Evolutionary conservation across 2,797 vertebrate species (phyloP).

Genomic region (Gambelia wislizenii): DNA sequence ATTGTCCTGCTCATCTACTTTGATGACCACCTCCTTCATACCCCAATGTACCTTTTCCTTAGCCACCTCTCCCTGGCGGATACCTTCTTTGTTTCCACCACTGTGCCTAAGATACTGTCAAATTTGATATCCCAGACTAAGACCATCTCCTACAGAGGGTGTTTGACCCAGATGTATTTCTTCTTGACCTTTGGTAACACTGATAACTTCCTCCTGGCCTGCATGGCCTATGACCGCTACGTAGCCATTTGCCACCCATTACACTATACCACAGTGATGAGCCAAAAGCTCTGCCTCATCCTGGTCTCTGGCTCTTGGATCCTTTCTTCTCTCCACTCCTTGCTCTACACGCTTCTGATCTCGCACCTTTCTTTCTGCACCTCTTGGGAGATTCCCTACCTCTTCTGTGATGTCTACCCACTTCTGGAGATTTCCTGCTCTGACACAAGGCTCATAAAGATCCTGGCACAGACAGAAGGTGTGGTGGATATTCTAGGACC

Average conservation of each 20-base stretch:
- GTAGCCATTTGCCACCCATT: constrained; percentile 71
- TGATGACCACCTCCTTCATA: constrained; percentile 46
- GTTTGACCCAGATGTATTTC: constrained; percentile 66
- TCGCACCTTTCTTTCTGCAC: constrained; percentile 68
- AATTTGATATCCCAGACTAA: constrained; percentile 44
- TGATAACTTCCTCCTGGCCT: constrained; percentile 70
- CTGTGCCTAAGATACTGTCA: constrained; percentile 59
- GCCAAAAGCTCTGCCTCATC: constrained; percentile 28
- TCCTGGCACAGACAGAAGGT: constrained; percentile 40
- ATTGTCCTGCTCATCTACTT: constrained; percentile 55
- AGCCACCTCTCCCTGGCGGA: constrained; percentile 68
- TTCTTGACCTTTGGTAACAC: constrained; percentile 58
- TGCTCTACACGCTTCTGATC: constrained; percentile 69
- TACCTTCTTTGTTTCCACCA: constrained; percentile 64
- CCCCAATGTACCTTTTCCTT: constrained; percentile 68
- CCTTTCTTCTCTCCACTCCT: constrained; percentile 59
- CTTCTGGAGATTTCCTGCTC: constrained; percentile 71
- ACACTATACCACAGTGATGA: constrained; percentile 64
- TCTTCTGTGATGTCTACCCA: constrained; percentile 74
- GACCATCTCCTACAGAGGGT: constrained; percentile 58
- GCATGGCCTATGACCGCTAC: constrained; percentile 74
- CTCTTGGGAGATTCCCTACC: constrained; percentile 66
- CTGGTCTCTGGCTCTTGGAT: constrained; percentile 64
- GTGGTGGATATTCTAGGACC: constrained; percentile 21
- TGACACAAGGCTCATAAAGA: constrained; percentile 66